Evolutionary conservation across 2,888 invertebrate species (phyloP).

Genomic region (Polia nebulosa): DNA sequence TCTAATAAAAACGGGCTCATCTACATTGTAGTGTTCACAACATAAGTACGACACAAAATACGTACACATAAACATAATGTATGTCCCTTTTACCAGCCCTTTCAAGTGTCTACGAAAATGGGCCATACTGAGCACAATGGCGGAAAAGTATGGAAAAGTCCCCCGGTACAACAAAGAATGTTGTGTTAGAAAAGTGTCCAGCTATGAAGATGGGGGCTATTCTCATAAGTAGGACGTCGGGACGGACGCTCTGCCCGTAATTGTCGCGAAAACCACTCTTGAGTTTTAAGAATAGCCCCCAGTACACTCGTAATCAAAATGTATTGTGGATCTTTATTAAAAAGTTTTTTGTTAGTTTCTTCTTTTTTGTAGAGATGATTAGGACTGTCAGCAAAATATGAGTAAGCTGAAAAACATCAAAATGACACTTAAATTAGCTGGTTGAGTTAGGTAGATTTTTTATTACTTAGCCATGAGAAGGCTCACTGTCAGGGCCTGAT

Average conservation of each 20-base stretch:
- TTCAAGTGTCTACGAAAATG: slow-evolving; percentile 75
- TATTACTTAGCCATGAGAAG: background rate
- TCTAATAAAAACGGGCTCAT: slow-evolving; percentile 49
- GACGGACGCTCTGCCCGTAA: slow-evolving; percentile 55
- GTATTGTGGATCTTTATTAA: slow-evolving; percentile 39
- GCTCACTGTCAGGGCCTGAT: slow-evolving; percentile 12
- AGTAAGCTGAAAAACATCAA: slow-evolving; percentile 8
- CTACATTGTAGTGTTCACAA: slow-evolving; percentile 35
- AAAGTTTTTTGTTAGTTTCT: slow-evolving; percentile 31
- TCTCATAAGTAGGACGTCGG: slow-evolving; percentile 69
- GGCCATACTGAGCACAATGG: slow-evolving; percentile 72
- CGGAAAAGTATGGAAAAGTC: slow-evolving; percentile 69
- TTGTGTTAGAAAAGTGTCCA: slow-evolving; percentile 74
- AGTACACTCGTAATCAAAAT: slow-evolving; percentile 50
- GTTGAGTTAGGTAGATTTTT: slow-evolving; percentile 28
- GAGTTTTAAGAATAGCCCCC: slow-evolving; percentile 52
- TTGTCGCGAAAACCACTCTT: slow-evolving; percentile 59
- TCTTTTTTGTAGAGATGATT: slow-evolving; percentile 25
- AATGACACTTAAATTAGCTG: slow-evolving; percentile 28
- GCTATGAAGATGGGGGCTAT: slow-evolving; percentile 68
- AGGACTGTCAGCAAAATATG: slow-evolving; percentile 16
- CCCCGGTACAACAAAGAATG: slow-evolving; percentile 72
- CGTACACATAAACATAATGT: slow-evolving; percentile 62
- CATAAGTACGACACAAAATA: slow-evolving; percentile 45
- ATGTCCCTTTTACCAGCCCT: slow-evolving; percentile 70